Percentiles rank a stretch among this genome's conserved stretches.
Conservation (phyloP, 2,797 vertebrate genomes). For the Nannoperca obscura region DNA sequence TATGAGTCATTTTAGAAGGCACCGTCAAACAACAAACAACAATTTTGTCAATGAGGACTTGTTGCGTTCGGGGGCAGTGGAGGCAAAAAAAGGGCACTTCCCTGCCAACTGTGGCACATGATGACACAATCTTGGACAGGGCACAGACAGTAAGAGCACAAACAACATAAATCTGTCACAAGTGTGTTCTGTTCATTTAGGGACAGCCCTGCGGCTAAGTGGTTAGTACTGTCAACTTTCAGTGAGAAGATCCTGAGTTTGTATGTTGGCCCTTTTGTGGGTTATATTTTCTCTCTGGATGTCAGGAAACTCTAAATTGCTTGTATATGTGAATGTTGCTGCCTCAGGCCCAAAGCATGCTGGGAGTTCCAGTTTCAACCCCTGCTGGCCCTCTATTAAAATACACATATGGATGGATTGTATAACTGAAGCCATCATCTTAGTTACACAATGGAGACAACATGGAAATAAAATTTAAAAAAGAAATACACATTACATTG, state of each 20-base stretch:
- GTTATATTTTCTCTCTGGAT: not conserved
- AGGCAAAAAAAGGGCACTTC: slow-evolving; percentile 4
- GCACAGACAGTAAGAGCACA: slow-evolving; percentile 26
- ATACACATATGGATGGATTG: slow-evolving; percentile 1
- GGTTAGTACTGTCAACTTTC: slow-evolving; percentile 31
- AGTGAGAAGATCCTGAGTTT: slow-evolving; percentile 2
- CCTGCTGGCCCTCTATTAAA: slow-evolving; percentile 5
- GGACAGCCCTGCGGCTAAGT: slow-evolving; percentile 7
- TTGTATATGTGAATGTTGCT: slow-evolving; percentile 1
- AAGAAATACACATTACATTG: slow-evolving; percentile 35
- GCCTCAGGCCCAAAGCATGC: slow-evolving; percentile 7
- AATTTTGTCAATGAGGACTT: slow-evolving; percentile 8
- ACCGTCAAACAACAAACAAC: not conserved
- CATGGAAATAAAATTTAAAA: not conserved
- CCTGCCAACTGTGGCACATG: slow-evolving; percentile 29
- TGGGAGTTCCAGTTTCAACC: slow-evolving; percentile 13
- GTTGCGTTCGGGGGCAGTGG: slow-evolving; percentile 13
- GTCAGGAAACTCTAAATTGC: not conserved
- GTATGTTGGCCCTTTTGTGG: not conserved
- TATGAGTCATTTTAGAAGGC: not conserved
- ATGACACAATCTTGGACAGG: slow-evolving; percentile 33
- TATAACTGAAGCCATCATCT: slow-evolving; percentile 19
- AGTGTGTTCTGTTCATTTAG: slow-evolving; percentile 20
- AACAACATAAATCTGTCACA: slow-evolving; percentile 54
- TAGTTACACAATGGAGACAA: slow-evolving; percentile 11